Evolutionary conservation across 2,113 vertebrate genomes (phyloP).

Genomic region (Marmota monax): DNA sequence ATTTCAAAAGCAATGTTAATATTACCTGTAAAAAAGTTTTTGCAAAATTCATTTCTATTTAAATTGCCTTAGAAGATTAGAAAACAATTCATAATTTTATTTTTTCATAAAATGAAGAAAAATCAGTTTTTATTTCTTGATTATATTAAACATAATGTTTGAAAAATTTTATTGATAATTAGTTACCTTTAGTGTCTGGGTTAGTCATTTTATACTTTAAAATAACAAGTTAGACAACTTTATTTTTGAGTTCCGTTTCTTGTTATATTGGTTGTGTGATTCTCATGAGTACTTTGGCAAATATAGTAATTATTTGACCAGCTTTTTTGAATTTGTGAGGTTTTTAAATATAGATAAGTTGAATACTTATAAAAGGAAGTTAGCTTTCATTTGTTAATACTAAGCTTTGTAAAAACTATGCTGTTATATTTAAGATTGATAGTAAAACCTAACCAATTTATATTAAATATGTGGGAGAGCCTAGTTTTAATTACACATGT

Average conservation of each 20-base stretch:
- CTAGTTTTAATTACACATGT: constrained; percentile 31
- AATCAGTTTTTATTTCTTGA: neutral
- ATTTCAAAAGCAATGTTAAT: constrained; percentile 26
- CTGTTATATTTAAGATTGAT: constrained; percentile 14
- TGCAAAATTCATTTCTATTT: constrained; percentile 44
- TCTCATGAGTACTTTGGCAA: constrained; percentile 47
- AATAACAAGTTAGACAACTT: neutral
- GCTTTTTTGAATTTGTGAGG: constrained; percentile 14
- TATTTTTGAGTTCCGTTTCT: constrained; percentile 20
- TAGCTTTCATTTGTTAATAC: constrained; percentile 3
- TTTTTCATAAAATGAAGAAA: constrained; percentile 40
- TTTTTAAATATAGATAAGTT: constrained; percentile 34
- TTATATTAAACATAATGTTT: neutral
- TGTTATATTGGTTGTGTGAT: neutral
- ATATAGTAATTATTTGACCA: constrained; percentile 31
- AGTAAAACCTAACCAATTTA: constrained; percentile 45
- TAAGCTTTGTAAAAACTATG: constrained; percentile 4
- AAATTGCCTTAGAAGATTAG: constrained; percentile 22
- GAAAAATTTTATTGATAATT: neutral
- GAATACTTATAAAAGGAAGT: constrained; percentile 29
- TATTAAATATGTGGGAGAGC: neutral
- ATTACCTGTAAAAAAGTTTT: constrained; percentile 27
- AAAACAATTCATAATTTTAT: constrained; percentile 38
- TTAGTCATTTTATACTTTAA: constrained; percentile 29
- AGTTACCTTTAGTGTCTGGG: neutral